Base-by-base conservation (phyloP, 2,888 invertebrate genomes). In the Plemyria rubiginata region DNA sequence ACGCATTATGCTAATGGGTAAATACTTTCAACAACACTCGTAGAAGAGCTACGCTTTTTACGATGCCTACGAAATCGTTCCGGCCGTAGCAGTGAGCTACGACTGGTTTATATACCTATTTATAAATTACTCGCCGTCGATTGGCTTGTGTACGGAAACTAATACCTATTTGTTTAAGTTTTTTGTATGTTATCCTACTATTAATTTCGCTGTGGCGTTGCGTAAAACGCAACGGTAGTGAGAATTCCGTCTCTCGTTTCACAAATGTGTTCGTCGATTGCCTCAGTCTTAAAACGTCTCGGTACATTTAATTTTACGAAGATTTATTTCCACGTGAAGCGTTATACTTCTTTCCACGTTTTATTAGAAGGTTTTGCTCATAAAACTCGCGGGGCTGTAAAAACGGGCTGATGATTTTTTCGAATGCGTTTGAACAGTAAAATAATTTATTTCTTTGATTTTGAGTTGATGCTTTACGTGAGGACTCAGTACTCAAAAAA, bases 301-400 rank as follows among this genome's bases (percentile, higher is more conserved):
- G 66, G 68, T 73, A 77, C 77, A 74, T 77, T 77, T 70, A 76
- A 76, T 75, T 77, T 75, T 71, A 62, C 64, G 67, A 41, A 73
- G 77, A 80, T 80, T 80, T 80, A 80, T 80, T 68, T 71, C 54
- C 48, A 54, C 52, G 63, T 54, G 61, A 48, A 54, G 49, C 56
- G 48, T 59, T 59, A 57, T 57, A 57, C 57, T 63, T 57, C 62
- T 66, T 63, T 53, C 49, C 57, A 60, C 60, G 61, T 63, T 54
- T 52, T 65, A 62, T 60, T 63, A 46, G 55, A 41, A 43, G 65
- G 54, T 51, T 62, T 57, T 59, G 22, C 59, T 55, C 59, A 40
- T 63, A 57, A 57, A 57, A 52, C 43, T 57, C 57, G 22, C 49
- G 8, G 32, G 60, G 43, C 22, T 54, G 48, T 29, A 48, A 60